A percentile compares a stretch with the other conserved stretches of the same genome.
Evolutionary conservation across 2,888 invertebrate genomes (phyloP).

Genomic region (Calliopum simillimum): DNA sequence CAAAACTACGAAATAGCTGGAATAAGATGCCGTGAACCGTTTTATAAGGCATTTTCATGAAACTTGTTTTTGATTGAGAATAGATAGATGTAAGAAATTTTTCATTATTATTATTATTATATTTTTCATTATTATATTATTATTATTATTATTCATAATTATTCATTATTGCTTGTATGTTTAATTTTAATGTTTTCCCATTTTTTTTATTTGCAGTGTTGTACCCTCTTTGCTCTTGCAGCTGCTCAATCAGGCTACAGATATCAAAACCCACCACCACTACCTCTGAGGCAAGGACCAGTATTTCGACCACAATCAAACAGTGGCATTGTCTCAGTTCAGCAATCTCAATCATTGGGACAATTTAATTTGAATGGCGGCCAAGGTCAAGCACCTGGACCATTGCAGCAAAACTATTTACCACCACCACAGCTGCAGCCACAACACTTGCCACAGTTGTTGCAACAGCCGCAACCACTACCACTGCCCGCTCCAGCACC

Average conservation of each 20-base stretch:
- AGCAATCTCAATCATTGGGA: constrained; percentile 39
- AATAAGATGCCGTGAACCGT: no score
- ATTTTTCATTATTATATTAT: no score
- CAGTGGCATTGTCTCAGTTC: constrained; percentile 52
- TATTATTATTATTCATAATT: not conserved
- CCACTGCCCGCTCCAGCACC: not conserved
- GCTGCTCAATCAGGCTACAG: constrained; percentile 56
- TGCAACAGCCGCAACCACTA: constrained; percentile 32
- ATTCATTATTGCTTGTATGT: not conserved
- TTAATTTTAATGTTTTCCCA: constrained; percentile 5
- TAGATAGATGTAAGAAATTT: no score
- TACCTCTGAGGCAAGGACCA: not conserved
- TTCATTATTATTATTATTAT: no score
- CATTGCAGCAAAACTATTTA: constrained; percentile 14
- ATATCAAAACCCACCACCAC: constrained; percentile 48
- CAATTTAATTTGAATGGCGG: constrained; percentile 43
- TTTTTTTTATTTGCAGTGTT: constrained; percentile 45
- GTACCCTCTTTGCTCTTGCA: constrained; percentile 47
- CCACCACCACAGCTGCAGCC: constrained; percentile 18
- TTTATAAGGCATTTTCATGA: no score
- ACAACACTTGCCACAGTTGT: constrained; percentile 27
- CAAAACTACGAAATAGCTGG: no score
- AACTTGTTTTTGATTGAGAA: no score
- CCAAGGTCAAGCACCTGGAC: not conserved
- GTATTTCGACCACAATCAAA: constrained; percentile 29